These are phyloP conservation scores for Seriola dumerili DNA, from an alignment of 2,113 vertebrate species.

Conservation along the genomic window DNA sequence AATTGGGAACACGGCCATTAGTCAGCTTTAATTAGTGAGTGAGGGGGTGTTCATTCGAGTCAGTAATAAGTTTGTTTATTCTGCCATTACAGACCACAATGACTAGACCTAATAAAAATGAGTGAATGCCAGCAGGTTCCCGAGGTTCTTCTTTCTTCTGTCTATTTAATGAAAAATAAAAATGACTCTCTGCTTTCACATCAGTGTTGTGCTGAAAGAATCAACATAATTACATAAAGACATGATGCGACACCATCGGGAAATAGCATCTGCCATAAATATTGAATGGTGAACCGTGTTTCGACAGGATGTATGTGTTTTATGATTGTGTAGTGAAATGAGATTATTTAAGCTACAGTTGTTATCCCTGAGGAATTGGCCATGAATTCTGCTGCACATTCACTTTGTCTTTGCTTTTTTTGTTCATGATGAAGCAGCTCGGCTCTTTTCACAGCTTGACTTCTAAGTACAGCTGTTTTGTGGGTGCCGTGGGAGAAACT, in stretches of 20 bases:
- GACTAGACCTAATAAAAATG: constrained; percentile 7
- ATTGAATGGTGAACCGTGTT: constrained; percentile 5
- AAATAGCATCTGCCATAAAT: not conserved
- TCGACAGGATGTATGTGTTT: not conserved
- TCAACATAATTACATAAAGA: not conserved
- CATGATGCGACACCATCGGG: not conserved
- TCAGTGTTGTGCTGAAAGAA: not conserved
- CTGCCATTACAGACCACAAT: not conserved
- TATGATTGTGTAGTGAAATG: not conserved
- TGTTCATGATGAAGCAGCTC: constrained; percentile 15
- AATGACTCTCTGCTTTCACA: not conserved
- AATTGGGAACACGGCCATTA: constrained; percentile 9
- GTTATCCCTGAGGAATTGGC: constrained; percentile 2
- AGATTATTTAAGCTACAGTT: constrained; percentile 1
- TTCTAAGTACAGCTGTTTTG: constrained; percentile 39
- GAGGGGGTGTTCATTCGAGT: not conserved
- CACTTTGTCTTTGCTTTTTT: not conserved
- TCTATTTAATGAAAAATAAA: not conserved
- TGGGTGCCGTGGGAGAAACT: constrained; percentile 19
- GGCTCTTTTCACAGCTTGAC: not conserved
- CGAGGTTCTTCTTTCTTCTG: not conserved
- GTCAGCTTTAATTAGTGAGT: constrained; percentile 12
- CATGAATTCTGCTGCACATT: not conserved
- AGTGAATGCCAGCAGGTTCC: constrained; percentile 17
- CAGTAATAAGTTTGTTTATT: constrained; percentile 2